These are phyloP conservation scores for Callospermophilus lateralis DNA, from an alignment of 2,113 vertebrate genomes.

Conservation along the genomic window DNA sequence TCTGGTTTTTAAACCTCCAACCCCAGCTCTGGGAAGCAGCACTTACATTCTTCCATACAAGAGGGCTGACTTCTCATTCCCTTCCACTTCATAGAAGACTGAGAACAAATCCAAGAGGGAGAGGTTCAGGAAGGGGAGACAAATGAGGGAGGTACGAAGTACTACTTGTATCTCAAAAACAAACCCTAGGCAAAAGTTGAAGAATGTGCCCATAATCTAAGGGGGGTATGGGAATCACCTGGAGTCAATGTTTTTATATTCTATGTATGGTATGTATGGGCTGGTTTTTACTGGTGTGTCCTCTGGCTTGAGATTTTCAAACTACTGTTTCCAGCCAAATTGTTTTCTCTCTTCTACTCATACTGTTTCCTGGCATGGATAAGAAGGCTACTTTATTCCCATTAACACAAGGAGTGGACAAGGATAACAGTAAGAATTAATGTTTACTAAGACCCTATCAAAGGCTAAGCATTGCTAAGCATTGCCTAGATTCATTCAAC, in stretches of 20 bases:
- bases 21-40: not conserved
- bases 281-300: not conserved
- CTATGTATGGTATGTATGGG: no score
- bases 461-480: not conserved
- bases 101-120: not conserved
- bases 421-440: not conserved
- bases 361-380: not conserved
- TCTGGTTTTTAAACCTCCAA: not conserved
- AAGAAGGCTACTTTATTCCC: not conserved
- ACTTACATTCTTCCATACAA: not conserved
- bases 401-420: not conserved
- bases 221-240: not conserved
- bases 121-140: not conserved
- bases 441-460: not conserved
- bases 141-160: not conserved
- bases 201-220: not conserved
- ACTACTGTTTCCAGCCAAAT: not conserved
- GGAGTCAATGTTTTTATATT: not conserved
- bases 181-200: not conserved
- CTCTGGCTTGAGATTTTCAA: slow-evolving; percentile 25
- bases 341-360: not conserved
- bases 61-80: not conserved
- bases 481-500: not conserved
- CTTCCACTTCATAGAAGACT: not conserved
- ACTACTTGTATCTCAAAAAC: not conserved